Evolutionary conservation across 2,113 vertebrate species (phyloP).

Genomic region (Nycticorax nycticorax): DNA sequence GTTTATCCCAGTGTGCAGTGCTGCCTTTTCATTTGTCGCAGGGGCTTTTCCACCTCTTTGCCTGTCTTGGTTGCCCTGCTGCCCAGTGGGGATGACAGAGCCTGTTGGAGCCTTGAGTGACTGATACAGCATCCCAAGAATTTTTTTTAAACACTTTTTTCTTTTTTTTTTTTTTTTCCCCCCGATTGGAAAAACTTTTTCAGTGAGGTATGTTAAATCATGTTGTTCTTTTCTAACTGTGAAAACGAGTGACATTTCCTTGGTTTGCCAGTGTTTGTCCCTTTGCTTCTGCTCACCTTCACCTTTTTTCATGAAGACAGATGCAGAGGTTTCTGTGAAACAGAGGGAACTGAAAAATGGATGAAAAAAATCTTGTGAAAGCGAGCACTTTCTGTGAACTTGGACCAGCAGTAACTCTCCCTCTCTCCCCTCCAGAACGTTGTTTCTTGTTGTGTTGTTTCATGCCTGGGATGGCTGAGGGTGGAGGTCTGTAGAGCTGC

Average conservation of each 20-base stretch:
- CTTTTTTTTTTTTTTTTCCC: too few species aligned
- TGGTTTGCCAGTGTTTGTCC: neutral
- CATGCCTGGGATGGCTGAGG: constrained; percentile 16
- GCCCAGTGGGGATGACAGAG: neutral
- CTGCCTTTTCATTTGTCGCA: fast-evolving
- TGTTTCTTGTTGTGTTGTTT: neutral
- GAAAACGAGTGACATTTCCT: neutral
- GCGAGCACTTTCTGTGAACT: neutral
- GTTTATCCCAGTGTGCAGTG: neutral
- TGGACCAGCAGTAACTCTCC: neutral
- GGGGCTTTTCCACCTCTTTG: neutral
- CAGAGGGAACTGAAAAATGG: neutral
- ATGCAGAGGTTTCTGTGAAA: neutral
- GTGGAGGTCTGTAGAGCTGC: constrained; percentile 9
- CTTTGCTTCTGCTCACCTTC: neutral
- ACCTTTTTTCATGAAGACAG: neutral
- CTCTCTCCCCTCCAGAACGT: neutral
- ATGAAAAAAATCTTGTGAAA: neutral
- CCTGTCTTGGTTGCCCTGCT: neutral
- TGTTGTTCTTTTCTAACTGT: neutral
- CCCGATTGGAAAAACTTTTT: neutral
- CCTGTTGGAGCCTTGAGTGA: neutral
- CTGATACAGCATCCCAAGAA: neutral
- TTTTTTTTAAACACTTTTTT: neutral
- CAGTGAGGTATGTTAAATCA: neutral